These are phyloP conservation scores for Drosophila recens DNA, from an alignment of 2,888 invertebrate species.

Conservation along the genomic window DNA sequence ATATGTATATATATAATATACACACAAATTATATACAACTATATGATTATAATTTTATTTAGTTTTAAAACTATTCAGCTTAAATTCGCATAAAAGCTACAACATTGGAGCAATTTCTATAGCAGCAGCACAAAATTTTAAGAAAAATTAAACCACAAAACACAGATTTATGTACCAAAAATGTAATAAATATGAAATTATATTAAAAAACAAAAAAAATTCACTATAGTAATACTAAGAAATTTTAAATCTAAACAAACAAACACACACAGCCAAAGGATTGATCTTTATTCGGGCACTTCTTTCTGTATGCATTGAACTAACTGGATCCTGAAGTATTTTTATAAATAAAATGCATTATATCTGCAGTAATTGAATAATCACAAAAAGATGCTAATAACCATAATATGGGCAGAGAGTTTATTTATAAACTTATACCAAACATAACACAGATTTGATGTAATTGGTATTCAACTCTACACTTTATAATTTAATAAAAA, in stretches of 20 bases:
- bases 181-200: slow-evolving; percentile 83
- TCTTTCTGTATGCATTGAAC: slow-evolving; percentile 2
- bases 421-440: slow-evolving; percentile 27
- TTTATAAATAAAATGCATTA: slow-evolving; percentile 54
- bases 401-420: not conserved
- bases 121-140: slow-evolving; percentile 42
- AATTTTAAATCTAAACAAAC: not conserved
- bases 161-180: slow-evolving; percentile 84
- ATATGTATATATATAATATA: slow-evolving; percentile 46
- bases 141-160: slow-evolving; percentile 55
- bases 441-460: slow-evolving; percentile 35
- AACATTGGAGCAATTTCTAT: slow-evolving; percentile 41
- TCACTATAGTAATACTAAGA: slow-evolving; percentile 30
- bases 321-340: slow-evolving; percentile 54
- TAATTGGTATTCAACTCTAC: slow-evolving; percentile 48
- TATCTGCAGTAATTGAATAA: not conserved
- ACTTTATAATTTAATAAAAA: slow-evolving; percentile 34
- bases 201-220: slow-evolving; percentile 60
- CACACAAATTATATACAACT: slow-evolving; percentile 24
- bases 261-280: slow-evolving; percentile 7
- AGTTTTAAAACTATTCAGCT: slow-evolving; percentile 59
- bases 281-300: slow-evolving; percentile 19
- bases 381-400: slow-evolving; percentile 29
- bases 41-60: slow-evolving; percentile 66
- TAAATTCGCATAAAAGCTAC: slow-evolving; percentile 45